Conservation (phyloP, 2,113 vertebrate genomes). For the Microtus ochrogaster region DNA sequence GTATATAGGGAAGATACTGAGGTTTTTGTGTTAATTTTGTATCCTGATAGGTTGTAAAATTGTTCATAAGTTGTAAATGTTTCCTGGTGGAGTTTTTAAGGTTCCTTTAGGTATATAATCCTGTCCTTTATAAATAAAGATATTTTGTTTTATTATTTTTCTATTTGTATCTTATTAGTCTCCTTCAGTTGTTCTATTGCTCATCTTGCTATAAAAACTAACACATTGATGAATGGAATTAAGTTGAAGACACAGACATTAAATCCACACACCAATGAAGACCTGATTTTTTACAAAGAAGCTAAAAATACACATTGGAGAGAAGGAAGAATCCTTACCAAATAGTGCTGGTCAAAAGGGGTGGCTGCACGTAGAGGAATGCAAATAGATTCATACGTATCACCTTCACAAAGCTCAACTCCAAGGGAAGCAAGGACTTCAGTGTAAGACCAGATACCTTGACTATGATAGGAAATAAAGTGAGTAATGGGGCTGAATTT, state of each 20-base stretch:
- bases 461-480: background rate
- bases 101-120: background rate
- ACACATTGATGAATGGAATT: background rate
- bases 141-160: background rate
- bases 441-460: background rate
- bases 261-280: background rate
- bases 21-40: background rate
- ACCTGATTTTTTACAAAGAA: background rate
- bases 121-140: background rate
- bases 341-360: background rate
- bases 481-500: background rate
- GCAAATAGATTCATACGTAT: background rate
- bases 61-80: background rate
- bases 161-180: background rate
- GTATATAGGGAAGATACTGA: background rate
- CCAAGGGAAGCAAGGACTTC: background rate
- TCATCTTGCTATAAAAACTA: background rate
- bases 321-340: background rate
- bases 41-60: background rate
- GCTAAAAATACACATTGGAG: background rate
- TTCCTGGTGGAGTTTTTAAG: background rate
- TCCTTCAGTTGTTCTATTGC: background rate
- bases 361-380: background rate
- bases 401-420: background rate
- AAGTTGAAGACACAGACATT: background rate